Percentiles rank a stretch among this genome's conserved stretches.
Conservation (phyloP, 2,113 vertebrate genomes). For the Platysteira castanea region DNA sequence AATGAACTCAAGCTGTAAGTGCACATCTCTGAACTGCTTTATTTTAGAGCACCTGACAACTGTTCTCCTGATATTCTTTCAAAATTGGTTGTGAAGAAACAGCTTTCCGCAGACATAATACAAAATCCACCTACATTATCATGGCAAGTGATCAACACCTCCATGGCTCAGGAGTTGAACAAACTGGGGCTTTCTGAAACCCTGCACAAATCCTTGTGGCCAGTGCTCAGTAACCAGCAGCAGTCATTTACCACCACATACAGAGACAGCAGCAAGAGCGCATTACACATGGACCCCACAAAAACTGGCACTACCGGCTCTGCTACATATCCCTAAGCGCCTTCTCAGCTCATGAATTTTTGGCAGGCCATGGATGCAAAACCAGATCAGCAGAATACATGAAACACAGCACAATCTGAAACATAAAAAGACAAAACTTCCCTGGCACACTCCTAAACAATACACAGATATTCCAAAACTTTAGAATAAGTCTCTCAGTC, state of each 20-base stretch:
- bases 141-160: not conserved
- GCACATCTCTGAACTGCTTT: not conserved
- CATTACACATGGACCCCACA: not conserved
- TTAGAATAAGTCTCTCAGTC: not conserved
- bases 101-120: not conserved
- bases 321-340: not conserved
- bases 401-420: not conserved
- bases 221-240: fast-evolving
- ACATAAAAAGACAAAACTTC: not conserved
- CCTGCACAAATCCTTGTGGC: not conserved
- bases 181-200: not conserved
- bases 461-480: not conserved
- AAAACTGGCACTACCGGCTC: not conserved
- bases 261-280: not conserved
- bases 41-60: not conserved
- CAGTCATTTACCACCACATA: not conserved
- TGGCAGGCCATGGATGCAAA: not conserved
- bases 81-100: not conserved
- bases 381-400: not conserved
- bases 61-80: not conserved
- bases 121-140: not conserved
- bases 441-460: not conserved
- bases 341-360: not conserved
- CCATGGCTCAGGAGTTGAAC: not conserved
- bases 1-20: not conserved